Conservation (phyloP, 1,140 invertebrate species). For the Pygmarrhopalites habei region DNA sequence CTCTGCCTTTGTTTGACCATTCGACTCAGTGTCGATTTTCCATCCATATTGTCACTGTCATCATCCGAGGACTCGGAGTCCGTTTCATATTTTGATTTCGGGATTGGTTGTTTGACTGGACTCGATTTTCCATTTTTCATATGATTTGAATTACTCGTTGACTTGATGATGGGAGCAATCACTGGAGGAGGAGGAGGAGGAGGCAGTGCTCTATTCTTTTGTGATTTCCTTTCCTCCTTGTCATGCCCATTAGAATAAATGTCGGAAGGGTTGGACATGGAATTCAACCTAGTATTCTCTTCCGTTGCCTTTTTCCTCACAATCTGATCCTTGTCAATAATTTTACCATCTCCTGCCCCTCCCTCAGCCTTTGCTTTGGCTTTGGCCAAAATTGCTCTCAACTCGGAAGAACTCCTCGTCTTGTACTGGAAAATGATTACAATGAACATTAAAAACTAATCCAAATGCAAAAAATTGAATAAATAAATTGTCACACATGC, state of each 20-base stretch:
- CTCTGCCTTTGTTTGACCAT: slow-evolving; percentile 25
- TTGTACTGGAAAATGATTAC: slow-evolving; percentile 53
- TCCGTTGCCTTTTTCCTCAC: background rate
- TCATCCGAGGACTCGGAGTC: background rate
- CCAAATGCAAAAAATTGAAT: slow-evolving; percentile 16
- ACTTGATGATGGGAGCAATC: no score
- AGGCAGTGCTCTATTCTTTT: background rate
- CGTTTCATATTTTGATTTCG: background rate
- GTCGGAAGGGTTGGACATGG: background rate
- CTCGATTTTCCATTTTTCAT: background rate
- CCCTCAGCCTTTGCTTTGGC: slow-evolving; percentile 48
- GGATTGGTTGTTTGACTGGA: background rate
- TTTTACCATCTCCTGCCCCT: background rate
- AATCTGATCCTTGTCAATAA: background rate
- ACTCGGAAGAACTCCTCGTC: slow-evolving; percentile 57
- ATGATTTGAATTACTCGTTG: background rate
- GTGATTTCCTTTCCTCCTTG: background rate
- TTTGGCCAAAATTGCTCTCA: slow-evolving; percentile 57
- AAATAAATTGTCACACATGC: background rate
- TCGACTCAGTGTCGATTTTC: slow-evolving; percentile 27
- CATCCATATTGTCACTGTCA: slow-evolving; percentile 16
- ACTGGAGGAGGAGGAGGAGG: slow-evolving; percentile 1
- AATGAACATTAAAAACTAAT: no score
- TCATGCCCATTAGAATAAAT: background rate
- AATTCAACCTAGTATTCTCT: slow-evolving; percentile 4